These are phyloP conservation scores for Tachina grossa DNA, from an alignment of 2,888 invertebrate species.

Conservation along the genomic window DNA sequence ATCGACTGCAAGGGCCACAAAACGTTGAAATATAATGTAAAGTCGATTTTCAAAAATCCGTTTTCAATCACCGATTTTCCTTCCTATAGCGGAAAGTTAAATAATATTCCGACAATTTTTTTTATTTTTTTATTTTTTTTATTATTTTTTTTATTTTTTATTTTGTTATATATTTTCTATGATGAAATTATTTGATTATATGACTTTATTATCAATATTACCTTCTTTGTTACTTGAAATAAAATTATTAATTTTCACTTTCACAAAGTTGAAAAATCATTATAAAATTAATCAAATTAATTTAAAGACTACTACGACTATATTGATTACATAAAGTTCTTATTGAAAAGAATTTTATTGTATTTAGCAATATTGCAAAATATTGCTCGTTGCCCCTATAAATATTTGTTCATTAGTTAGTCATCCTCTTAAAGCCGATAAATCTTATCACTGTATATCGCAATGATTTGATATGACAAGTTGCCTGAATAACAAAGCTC, in stretches of 20 bases:
- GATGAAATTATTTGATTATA: neutral
- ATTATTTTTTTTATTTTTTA: neutral
- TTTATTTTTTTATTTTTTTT: neutral
- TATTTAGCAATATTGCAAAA: too few species aligned
- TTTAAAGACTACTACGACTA: too few species aligned
- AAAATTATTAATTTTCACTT: neutral
- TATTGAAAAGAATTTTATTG: too few species aligned
- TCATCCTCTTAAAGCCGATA: neutral
- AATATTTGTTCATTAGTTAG: too few species aligned
- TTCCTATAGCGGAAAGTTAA: too few species aligned
- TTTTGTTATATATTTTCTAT: too few species aligned
- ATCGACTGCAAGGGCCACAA: neutral
- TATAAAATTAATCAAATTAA: slow-evolving; percentile 7
- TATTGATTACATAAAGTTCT: too few species aligned
- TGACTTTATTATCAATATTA: neutral
- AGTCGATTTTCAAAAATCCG: too few species aligned
- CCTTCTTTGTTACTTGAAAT: neutral
- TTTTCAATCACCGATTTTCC: too few species aligned
- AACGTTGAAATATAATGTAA: too few species aligned
- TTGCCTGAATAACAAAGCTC: slow-evolving; percentile 68
- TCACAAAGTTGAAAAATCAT: neutral
- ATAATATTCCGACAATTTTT: neutral
- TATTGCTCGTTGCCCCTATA: too few species aligned
- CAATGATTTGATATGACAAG: slow-evolving; percentile 67
- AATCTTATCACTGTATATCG: slow-evolving; percentile 31